A percentile compares a stretch with the other conserved stretches of the same genome.
These are phyloP conservation scores for Cybosia mesomella DNA, from an alignment of 2,888 invertebrate species.

Conservation along the genomic window DNA sequence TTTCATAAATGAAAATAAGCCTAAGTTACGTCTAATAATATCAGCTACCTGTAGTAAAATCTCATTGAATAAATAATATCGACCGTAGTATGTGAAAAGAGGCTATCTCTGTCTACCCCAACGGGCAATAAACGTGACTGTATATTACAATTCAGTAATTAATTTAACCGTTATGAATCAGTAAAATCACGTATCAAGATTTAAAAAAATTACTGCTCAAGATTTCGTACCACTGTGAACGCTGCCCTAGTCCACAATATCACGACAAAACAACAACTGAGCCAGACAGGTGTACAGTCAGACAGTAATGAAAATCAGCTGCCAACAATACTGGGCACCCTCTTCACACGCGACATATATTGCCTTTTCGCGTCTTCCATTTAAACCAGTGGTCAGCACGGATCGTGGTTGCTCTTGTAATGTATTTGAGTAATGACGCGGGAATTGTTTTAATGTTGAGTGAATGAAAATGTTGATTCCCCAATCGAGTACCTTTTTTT, in stretches of 20 bases:
- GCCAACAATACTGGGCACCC: constrained; percentile 44
- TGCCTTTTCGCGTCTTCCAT: constrained; percentile 36
- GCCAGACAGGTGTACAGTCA: constrained; percentile 46
- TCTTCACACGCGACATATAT: constrained; percentile 51
- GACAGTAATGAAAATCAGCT: constrained; percentile 53
- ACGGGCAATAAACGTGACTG: too few relatives aligned
- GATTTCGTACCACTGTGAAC: background rate
- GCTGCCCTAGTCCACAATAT: constrained; percentile 15
- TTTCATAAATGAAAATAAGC: too few relatives aligned
- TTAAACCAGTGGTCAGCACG: constrained; percentile 35
- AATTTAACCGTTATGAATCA: too few relatives aligned
- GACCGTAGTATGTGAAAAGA: too few relatives aligned
- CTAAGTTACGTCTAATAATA: too few relatives aligned
- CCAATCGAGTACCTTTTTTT: background rate
- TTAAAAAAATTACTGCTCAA: too few relatives aligned
- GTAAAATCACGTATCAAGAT: too few relatives aligned
- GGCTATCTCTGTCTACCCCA: too few relatives aligned
- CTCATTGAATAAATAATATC: too few relatives aligned
- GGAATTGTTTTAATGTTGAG: too few relatives aligned
- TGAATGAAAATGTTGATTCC: background rate
- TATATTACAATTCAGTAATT: too few relatives aligned
- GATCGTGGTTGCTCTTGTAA: constrained; percentile 26
- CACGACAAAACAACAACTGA: constrained; percentile 42
- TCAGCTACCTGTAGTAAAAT: too few relatives aligned
- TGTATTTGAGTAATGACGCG: constrained; percentile 26